Base-by-base conservation (phyloP, 2,888 invertebrate genomes). In the Norana najaformis region DNA sequence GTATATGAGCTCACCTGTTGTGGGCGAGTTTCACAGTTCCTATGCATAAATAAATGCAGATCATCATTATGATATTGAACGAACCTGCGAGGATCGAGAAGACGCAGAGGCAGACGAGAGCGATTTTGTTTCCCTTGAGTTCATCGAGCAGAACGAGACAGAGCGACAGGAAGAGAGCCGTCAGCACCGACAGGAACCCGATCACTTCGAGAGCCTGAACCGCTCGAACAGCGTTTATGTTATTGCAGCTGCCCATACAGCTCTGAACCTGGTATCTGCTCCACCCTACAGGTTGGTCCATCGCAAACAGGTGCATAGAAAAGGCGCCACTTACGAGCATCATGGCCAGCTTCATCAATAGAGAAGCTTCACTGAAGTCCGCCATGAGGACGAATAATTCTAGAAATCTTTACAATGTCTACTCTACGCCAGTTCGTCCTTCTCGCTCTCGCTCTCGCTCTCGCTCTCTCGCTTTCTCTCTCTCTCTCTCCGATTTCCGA, bases 121-220 rank as follows among this genome's bases (percentile, higher is more conserved):
- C 88, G 34, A 37, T 0, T 41, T 30, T 34, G 47, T 30, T 88
- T 39, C 47, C 36, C 34, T 35, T 39, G 20, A 88, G 88, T 39
- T 88, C 88, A 20, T 88, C 88, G 88, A 88, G 88, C 0, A 88
- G 88, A 39, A 88, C 88, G 47, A 88, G 39, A 30, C 88, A 88
- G 88, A 88, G 88, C 30, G 88, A 39, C 36, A 88, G 88, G 34
- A 88, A 35, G 41, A 47, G 39, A 30, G 88, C 37, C 20, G 13
- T 88, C 88, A 88, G 34, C 38, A 88, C 38, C 3, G 39, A 34
- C 18, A 88, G 88, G 88, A 88, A 88, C 41, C 88, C 88, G 34
- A 47, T 47, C 88, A 88, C 47, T 37, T 88, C 88, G 30, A 88
- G 88, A 6, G 88, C 88, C 88, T 88, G 41, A 34, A 88, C 88